Base-by-base conservation (phyloP, 2,113 vertebrate species). In the Dromaius novaehollandiae region DNA sequence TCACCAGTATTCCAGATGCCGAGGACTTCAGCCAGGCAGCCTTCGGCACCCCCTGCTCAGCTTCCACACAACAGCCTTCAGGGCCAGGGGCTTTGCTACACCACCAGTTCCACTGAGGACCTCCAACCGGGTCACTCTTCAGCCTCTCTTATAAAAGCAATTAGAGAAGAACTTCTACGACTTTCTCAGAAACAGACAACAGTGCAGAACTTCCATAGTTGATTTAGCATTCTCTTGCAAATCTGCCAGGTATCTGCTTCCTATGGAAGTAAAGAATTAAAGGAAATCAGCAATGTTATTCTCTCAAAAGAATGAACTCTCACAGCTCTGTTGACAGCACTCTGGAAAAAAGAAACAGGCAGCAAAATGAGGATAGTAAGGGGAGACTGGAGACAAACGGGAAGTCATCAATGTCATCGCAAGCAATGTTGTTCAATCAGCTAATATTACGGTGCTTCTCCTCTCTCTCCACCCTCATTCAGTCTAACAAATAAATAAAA, bases 111-210 rank as follows among this genome's bases (percentile, higher is more conserved):
- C 73, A 98, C 98, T 22, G 98, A 99, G 93, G 99, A 99, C 73
- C 98, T 99, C 79, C 99, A 99, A 77, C 99, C 99, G 5, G 97
- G 98, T 77, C 99, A 99, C 96, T 99, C 99, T 3, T 99, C 99
- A 1, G 99, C 99, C 83, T 99, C 99, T 36, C 99, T 99, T 97
- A 99, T 99, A 98, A 99, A 99, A 98, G 99, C 99, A 90, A 99
- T 99, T 96, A 98, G 99, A 50, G 99, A 99, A 98, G 99, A 99
- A 98, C 99, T 99, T 63, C 97, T 99, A 64, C 99, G 99, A 28
- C 99, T 99, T 82, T 99, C 99, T 71, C 99, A 99, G 98, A 99
- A 99, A 97, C 99, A 99, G 98, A 98, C 98, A 15, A 76, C 99
- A 3, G 98, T 99, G 93, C 98, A 99, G 96, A 98, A 98, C 98